Conservation (phyloP, 2,113 vertebrate genomes). For the Dinomys branickii region DNA sequence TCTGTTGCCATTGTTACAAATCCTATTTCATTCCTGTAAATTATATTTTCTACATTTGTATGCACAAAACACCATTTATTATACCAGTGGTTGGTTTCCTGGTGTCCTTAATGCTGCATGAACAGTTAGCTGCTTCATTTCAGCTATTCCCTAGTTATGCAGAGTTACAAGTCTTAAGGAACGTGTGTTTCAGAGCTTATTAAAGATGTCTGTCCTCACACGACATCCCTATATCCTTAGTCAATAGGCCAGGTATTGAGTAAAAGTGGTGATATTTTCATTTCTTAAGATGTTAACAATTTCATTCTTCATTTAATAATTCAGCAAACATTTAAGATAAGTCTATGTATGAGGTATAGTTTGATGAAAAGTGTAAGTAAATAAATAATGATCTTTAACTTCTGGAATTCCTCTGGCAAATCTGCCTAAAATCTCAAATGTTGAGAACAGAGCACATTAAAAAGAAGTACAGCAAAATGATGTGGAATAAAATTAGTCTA, state of each 20-base stretch:
- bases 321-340: constrained; percentile 5
- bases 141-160: not conserved
- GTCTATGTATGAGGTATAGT: not conserved
- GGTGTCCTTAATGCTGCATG: not conserved
- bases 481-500: constrained; percentile 32
- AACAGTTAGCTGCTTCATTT: constrained; percentile 9
- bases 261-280: not conserved
- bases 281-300: not conserved
- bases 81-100: constrained; percentile 1
- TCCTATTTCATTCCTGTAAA: constrained; percentile 72
- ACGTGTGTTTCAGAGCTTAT: not conserved
- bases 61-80: constrained; percentile 56
- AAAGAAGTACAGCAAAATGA: constrained; percentile 17
- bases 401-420: not conserved
- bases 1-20: constrained; percentile 65
- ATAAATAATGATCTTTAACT: constrained; percentile 11
- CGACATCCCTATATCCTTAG: not conserved
- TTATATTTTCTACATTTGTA: constrained; percentile 68
- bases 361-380: not conserved
- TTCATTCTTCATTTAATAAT: constrained; percentile 29
- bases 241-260: not conserved
- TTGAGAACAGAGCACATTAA: not conserved
- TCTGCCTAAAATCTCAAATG: constrained; percentile 31
- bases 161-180: constrained; percentile 24
- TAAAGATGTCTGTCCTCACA: not conserved